phyloP scores from a whole-genome alignment of 2,888 invertebrate species.

The Alentia gelatinosa region DNA sequence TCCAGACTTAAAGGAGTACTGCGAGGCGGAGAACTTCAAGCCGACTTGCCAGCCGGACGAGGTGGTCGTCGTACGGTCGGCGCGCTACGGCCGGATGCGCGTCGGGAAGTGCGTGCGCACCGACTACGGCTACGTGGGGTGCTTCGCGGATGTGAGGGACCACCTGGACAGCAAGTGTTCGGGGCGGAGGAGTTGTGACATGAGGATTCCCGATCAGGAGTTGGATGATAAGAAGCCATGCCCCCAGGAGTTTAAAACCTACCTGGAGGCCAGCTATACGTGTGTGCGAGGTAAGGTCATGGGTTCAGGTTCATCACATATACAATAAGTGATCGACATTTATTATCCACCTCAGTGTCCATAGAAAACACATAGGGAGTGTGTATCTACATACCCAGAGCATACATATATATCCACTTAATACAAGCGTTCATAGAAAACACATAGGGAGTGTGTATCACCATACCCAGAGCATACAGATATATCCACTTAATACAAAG shows the following conservation, averaged over 20 bases:
- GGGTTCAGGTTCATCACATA: too few relatives aligned
- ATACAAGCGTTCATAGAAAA: too few relatives aligned
- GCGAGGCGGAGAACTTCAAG: slow-evolving; percentile 50
- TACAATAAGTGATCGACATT: too few relatives aligned
- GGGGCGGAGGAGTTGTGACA: slow-evolving; percentile 31
- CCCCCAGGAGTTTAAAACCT: slow-evolving; percentile 54
- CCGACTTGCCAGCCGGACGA: slow-evolving; percentile 31
- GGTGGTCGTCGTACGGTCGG: slow-evolving; percentile 48
- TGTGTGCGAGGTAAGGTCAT: slow-evolving; percentile 28
- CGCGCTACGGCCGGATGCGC: slow-evolving; percentile 47
- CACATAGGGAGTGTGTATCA: too few relatives aligned
- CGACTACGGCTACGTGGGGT: slow-evolving; percentile 54
- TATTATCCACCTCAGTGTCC: too few relatives aligned
- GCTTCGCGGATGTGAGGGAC: slow-evolving; percentile 10
- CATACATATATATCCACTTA: too few relatives aligned
- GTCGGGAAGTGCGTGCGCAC: slow-evolving; percentile 52
- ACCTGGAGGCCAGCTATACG: slow-evolving; percentile 52
- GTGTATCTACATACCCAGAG: too few relatives aligned
- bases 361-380: too few relatives aligned
- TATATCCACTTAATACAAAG: too few relatives aligned
- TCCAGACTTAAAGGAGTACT: slow-evolving; percentile 22
- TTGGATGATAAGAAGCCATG: slow-evolving; percentile 37
- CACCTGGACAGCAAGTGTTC: slow-evolving; percentile 48
- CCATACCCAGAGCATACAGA: too few relatives aligned
- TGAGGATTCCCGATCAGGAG: slow-evolving; percentile 19